These are phyloP conservation scores for Geopemphigus sp. DNA, from an alignment of 1,140 invertebrate genomes.

Conservation along the genomic window DNA sequence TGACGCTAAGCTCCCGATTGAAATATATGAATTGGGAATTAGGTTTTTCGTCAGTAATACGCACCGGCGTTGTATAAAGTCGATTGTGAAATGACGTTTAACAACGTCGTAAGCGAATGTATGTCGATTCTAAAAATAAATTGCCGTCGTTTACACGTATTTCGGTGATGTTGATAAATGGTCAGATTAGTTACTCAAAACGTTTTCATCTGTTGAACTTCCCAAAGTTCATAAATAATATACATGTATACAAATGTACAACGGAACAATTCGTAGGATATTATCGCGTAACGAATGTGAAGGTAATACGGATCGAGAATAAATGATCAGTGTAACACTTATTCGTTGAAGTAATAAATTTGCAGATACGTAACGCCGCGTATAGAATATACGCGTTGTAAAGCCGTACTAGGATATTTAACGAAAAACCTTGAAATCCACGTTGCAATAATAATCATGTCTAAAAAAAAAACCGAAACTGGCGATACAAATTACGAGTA, in stretches of 20 bases:
- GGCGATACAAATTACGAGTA: background rate
- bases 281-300: background rate
- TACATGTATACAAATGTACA: background rate
- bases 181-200: background rate
- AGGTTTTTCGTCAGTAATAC: background rate
- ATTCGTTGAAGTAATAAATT: background rate
- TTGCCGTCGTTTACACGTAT: background rate
- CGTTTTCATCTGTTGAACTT: background rate
- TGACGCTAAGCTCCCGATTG: background rate
- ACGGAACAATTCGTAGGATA: background rate
- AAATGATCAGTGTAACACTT: background rate
- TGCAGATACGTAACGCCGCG: background rate
- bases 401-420: background rate
- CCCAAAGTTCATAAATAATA: background rate
- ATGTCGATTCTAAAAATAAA: background rate
- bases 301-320: background rate
- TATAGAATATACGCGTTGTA: background rate
- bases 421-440: background rate
- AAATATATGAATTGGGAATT: background rate
- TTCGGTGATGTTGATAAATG: background rate
- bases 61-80: background rate
- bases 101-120: background rate
- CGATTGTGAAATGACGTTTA: background rate
- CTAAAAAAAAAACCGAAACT: background rate
- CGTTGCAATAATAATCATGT: background rate